Evolutionary conservation across 2,888 invertebrate species (phyloP).

Genomic region (Caenorhabditis virilis): DNA sequence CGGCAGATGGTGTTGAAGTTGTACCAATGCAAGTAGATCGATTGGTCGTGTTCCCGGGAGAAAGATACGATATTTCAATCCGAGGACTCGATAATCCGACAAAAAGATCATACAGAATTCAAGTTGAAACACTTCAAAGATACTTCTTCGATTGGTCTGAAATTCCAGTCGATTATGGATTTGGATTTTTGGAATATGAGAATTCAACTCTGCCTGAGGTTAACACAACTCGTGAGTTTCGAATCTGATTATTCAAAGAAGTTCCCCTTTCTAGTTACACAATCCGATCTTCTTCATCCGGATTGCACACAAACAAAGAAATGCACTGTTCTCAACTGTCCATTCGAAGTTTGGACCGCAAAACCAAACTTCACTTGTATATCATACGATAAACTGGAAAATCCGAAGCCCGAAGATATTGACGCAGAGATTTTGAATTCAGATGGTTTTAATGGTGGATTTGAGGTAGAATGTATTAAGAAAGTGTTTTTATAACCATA

Average conservation of each 20-base stretch:
- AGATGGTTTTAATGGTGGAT: conserved; percentile 30
- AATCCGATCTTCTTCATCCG: conserved; percentile 53
- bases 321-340: conserved; percentile 58
- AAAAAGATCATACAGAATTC: conserved; percentile 44
- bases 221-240: conserved; percentile 30
- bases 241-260: no score
- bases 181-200: conserved; percentile 60
- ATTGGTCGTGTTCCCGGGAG: conserved; percentile 63
- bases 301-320: conserved; percentile 39
- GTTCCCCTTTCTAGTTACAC: no score
- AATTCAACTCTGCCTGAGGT: conserved; percentile 23
- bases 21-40: conserved; percentile 53
- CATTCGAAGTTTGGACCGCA: conserved; percentile 48
- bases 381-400: conserved; percentile 44
- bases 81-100: conserved; percentile 43
- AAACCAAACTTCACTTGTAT: conserved; percentile 52
- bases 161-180: conserved; percentile 48
- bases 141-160: conserved; percentile 51
- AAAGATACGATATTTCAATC: conserved; percentile 64
- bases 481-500: background rate
- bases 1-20: conserved; percentile 62
- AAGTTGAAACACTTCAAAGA: conserved; percentile 39
- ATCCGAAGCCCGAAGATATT: conserved; percentile 25
- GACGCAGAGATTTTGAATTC: conserved; percentile 40
- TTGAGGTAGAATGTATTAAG: conserved; percentile 15